phyloP scores from a whole-genome alignment of 1,140 invertebrate genomes.

The Drosophila mauritiana region DNA sequence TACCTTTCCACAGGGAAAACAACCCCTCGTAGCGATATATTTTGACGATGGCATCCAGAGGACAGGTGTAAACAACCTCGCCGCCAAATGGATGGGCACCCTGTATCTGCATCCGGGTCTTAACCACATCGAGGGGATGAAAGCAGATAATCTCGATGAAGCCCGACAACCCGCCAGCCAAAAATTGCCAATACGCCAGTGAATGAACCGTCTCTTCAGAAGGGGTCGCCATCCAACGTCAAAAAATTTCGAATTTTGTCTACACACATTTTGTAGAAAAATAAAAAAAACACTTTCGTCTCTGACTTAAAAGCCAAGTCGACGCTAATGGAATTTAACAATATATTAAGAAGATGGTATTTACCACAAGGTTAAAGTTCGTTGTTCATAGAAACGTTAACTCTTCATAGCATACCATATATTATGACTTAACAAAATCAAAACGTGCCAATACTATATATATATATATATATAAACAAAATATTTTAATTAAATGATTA shows the following conservation, averaged over 20 bases:
- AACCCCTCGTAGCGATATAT: constrained; percentile 93
- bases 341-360: no score
- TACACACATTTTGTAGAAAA: constrained; percentile 5
- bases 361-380: no score
- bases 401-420: no score
- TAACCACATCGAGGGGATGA: constrained; percentile 56
- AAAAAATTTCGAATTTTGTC: constrained; percentile 15
- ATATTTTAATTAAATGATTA: no score
- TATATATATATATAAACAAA: no score
- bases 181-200: not conserved
- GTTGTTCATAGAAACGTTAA: no score
- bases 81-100: accelerated
- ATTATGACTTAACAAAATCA: no score
- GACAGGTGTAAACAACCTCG: constrained; percentile 88
- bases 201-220: not conserved
- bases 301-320: constrained; percentile 11
- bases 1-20: constrained; percentile 94
- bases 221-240: not conserved
- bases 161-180: constrained; percentile 22
- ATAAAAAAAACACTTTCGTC: not conserved
- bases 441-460: no score
- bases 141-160: constrained; percentile 13
- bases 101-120: constrained; percentile 52
- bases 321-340: no score
- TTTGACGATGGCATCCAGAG: constrained; percentile 93